Evolutionary conservation across 2,888 invertebrate species (phyloP), one percentile per base, ranked within the genome.

Genomic region (Didymodactylos carnosus): DNA sequence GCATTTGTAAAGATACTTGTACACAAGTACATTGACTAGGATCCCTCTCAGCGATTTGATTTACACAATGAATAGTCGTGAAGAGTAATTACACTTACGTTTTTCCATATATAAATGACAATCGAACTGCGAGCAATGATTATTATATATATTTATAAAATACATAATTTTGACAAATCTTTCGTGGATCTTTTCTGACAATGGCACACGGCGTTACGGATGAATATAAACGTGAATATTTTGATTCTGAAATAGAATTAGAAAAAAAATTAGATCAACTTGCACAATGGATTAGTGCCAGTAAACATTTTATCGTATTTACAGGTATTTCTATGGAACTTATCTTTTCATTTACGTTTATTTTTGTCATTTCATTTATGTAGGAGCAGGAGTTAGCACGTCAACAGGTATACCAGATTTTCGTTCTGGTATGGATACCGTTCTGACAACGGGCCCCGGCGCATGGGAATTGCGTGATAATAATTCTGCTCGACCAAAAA

Each of bases 401-500:
- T 78, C 80, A 27, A 79, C 80, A 13, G 80, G 80, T 5, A 80
- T 80, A 71, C 79, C 80, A 14, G 80, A 80, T 62, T 80, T 80
- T 75, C 73, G 80, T 77, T 71, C 80, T 80, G 25, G 79, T 79
- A 76, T 80, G 80, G 80, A 80, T 79, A 49, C 49, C 25, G 49
- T 49, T 10, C 25, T 49, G 14, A 4, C 25, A 3, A 49, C 49
- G 3, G 29, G 78, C 78, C 27, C 76, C 76, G 41, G 80, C 79
- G 71, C 78, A 78, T 75, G 76, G 75, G 10, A 79, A 79, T 71
- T 75, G 75, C n/a, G 76, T 78, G 74, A 80, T 25, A 11, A 49
- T 25, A 49, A 25, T 25, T 23, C 25, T 8, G 14, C 11, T 46
- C 46, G 46, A 46, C 10, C 46, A 10, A 46, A 10, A n/a, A n/a